Evolutionary conservation across 2,797 vertebrate genomes (phyloP).

Genomic region (Amblyraja radiata): DNA sequence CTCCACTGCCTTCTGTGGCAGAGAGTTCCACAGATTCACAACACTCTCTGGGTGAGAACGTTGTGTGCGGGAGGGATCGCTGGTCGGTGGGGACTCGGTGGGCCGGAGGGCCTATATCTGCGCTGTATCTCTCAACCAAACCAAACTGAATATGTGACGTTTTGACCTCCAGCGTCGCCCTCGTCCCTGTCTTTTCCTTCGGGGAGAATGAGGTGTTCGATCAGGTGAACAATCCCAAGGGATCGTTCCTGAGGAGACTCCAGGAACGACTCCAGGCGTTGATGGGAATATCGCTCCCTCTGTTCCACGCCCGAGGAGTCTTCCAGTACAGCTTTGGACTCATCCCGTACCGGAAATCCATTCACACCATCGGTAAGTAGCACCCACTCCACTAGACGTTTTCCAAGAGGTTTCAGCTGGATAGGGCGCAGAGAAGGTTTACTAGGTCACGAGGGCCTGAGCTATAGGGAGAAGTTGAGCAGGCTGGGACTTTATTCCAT

Average conservation of each 20-base stretch:
- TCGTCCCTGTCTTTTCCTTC: slow-evolving; percentile 88
- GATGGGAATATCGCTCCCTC: slow-evolving; percentile 80
- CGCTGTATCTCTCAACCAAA: too few relatives aligned
- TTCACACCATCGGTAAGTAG: slow-evolving; percentile 76
- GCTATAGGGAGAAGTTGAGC: too few relatives aligned
- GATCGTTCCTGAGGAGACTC: slow-evolving; percentile 67
- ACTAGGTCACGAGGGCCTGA: too few relatives aligned
- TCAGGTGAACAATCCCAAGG: slow-evolving; percentile 70
- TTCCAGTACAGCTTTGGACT: slow-evolving; percentile 91
- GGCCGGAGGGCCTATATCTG: too few relatives aligned
- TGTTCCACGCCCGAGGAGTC: slow-evolving; percentile 82
- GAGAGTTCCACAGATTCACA: too few relatives aligned
- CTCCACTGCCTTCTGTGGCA: too few relatives aligned
- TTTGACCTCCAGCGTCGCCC: slow-evolving; percentile 56
- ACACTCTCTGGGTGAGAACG: too few relatives aligned
- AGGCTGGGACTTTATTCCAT: background rate
- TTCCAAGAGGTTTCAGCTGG: too few relatives aligned
- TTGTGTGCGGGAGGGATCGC: too few relatives aligned
- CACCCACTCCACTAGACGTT: background rate
- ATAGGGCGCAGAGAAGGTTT: too few relatives aligned
- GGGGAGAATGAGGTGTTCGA: slow-evolving; percentile 85
- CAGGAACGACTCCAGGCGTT: slow-evolving; percentile 73
- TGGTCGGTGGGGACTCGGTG: too few relatives aligned
- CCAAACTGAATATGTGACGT: too few relatives aligned
- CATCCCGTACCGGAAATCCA: slow-evolving; percentile 76